Conservation (phyloP, 2,888 invertebrate species). For the Anticlea derivata region DNA sequence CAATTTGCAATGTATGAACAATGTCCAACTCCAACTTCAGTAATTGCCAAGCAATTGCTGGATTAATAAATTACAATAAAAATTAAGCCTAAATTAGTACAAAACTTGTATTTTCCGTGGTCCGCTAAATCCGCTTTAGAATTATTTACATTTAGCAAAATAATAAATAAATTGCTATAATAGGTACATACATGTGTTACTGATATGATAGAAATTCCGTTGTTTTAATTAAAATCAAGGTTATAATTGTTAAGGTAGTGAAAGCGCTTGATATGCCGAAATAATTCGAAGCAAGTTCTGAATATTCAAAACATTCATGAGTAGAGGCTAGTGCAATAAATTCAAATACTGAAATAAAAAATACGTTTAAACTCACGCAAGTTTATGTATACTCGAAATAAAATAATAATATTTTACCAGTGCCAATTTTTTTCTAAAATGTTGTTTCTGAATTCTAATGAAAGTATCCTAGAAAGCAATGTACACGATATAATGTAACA, state of each 20-base stretch:
- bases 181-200: not conserved
- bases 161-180: not conserved
- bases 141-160: constrained; percentile 53
- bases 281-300: too few species aligned
- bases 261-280: too few species aligned
- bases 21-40: constrained; percentile 10
- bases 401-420: not conserved
- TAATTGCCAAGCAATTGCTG: constrained; percentile 32
- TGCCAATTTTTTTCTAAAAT: too few species aligned
- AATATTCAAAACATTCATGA: too few species aligned
- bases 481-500: too few species aligned
- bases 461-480: too few species aligned
- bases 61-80: constrained; percentile 35
- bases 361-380: too few species aligned
- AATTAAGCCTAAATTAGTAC: constrained; percentile 42
- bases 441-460: too few species aligned
- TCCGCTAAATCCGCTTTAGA: constrained; percentile 60
- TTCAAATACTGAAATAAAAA: too few species aligned
- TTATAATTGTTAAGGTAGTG: too few species aligned
- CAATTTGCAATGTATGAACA: constrained; percentile 4
- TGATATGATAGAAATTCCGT: not conserved
- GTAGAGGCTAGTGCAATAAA: too few species aligned
- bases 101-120: constrained; percentile 57
- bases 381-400: not conserved
- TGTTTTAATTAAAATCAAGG: not conserved